Base-by-base conservation (phyloP, 2,888 invertebrate species). In the Euclidia mi region DNA sequence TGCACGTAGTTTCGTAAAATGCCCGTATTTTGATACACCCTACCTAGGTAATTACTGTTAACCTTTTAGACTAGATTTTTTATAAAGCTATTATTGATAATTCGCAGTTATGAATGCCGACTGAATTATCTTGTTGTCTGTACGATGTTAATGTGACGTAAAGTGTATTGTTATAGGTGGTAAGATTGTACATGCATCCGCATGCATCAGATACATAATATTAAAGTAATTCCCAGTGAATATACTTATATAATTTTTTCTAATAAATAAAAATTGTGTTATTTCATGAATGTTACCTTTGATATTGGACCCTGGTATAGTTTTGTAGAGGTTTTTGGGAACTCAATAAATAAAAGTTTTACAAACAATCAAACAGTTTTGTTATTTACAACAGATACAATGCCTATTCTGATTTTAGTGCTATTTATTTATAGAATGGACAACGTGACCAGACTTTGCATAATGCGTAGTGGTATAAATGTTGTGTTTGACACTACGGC, bases 311-410 rank as follows among this genome's bases (percentile, higher is more conserved):
- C 84, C 88, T 84, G 88, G 85, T 91, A 92, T 94, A 92, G 90
- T 94, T 94, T 94, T 94, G 92, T 94, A 94, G 93, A 86, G 89
- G 90, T 90, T 90, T 93, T 91, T 90, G 91, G 89, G 88, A 89
- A 92, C 80, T 88, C 84, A 91, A 87, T 91, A 90, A 92, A 91
- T 91, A 88, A 88, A 88, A 81, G 76, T 65, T 84, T 81, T 86
- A 84, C 81, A 85, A 81, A 79, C 55, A 68, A 61, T 62, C 47
- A 52, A 57, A 42, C n/a, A n/a, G n/a, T n/a, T n/a, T n/a, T n/a
- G n/a, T n/a, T n/a, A n/a, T n/a, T n/a, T n/a, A n/a, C n/a, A n/a
- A n/a, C n/a, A n/a, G n/a, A n/a, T n/a, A n/a, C n/a, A n/a, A n/a
- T n/a, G n/a, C n/a, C n/a, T n/a, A n/a, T n/a, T n/a, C n/a, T n/a